A percentile compares a stretch with the other conserved stretches of the same genome.
Evolutionary conservation across 2,888 invertebrate species (phyloP).

Genomic region (Actias luna): DNA sequence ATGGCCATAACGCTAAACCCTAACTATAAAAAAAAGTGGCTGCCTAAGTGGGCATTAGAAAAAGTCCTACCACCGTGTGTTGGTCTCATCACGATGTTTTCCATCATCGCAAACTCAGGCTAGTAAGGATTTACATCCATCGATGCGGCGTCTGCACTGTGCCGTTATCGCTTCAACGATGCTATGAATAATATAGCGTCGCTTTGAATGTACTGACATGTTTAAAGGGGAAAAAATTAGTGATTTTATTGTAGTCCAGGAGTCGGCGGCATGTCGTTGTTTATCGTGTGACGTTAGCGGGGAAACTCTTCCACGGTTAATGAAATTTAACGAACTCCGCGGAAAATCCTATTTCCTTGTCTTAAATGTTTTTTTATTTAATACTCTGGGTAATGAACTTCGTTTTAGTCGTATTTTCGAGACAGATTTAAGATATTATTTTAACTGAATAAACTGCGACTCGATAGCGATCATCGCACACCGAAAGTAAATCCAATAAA

Average conservation of each 20-base stretch:
- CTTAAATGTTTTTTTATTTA: slow-evolving; percentile 24
- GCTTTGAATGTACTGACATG: slow-evolving; percentile 20
- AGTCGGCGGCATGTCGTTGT: slow-evolving; percentile 51
- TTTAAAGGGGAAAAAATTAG: slow-evolving; percentile 56
- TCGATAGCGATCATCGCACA: no score
- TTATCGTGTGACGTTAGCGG: slow-evolving; percentile 40
- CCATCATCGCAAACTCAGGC: no score
- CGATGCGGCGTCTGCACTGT: no score
- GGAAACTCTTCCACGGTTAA: slow-evolving; percentile 54
- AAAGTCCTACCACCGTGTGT: no score
- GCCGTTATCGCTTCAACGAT: no score
- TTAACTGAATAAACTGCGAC: not conserved
- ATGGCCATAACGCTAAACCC: no score
- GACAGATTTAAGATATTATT: not conserved
- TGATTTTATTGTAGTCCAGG: slow-evolving; percentile 65
- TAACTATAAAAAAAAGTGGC: no score
- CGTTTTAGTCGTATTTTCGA: not conserved
- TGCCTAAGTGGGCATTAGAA: no score
- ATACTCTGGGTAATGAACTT: slow-evolving; percentile 16
- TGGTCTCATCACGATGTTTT: no score
- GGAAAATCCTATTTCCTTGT: slow-evolving; percentile 42
- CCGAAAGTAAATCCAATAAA: no score
- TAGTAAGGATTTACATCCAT: no score
- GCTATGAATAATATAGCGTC: no score
- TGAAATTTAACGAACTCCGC: slow-evolving; percentile 50